Conservation (phyloP, 2,797 vertebrate genomes). For the Schizopygopsis malacanthus region DNA sequence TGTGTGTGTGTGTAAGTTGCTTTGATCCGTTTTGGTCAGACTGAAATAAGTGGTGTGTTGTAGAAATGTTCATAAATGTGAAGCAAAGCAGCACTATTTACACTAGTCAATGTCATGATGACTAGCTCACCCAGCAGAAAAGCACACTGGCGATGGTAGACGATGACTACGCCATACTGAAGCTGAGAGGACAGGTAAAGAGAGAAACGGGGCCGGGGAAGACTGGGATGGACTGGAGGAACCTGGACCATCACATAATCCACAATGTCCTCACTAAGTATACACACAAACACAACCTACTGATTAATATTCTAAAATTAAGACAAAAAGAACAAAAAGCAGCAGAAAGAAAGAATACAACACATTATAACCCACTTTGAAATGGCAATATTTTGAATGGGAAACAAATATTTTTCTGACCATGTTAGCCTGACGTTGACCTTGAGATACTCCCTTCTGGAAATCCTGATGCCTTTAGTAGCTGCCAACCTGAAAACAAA, state of each 20-base stretch:
- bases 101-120: background rate
- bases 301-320: background rate
- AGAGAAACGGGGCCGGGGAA: constrained; percentile 80
- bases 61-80: background rate
- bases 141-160: constrained; percentile 84
- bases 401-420: constrained; percentile 66
- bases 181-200: constrained; percentile 88
- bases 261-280: constrained; percentile 79
- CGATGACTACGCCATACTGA: constrained; percentile 84
- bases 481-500: constrained; percentile 81
- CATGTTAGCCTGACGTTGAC: constrained; percentile 83
- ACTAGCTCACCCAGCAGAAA: constrained; percentile 79
- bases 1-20: background rate
- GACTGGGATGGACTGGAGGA: constrained; percentile 68
- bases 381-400: background rate
- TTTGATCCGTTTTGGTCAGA: background rate
- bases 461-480: constrained; percentile 78
- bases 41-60: background rate
- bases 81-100: background rate
- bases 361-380: background rate
- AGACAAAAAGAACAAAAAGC: background rate
- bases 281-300: background rate
- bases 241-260: constrained; percentile 81
- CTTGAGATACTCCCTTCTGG: constrained; percentile 82
- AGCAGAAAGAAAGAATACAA: background rate